These are phyloP conservation scores for Caenorhabditis auriculariae DNA, from an alignment of 2,888 invertebrate genomes.

Conservation along the genomic window DNA sequence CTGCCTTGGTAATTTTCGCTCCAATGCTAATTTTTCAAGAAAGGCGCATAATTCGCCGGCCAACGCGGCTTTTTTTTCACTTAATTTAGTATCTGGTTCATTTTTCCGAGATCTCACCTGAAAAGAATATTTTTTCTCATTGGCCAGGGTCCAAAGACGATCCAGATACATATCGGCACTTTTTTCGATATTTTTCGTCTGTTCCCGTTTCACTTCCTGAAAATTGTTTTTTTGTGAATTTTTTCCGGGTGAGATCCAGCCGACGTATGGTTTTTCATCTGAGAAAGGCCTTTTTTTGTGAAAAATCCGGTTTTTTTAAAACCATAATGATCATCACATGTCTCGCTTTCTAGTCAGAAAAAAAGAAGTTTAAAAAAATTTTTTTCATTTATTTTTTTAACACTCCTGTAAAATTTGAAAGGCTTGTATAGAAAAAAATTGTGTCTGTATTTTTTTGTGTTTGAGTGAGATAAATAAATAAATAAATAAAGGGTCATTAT, in stretches of 20 bases:
- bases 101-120: conserved; percentile 4
- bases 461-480: too few relatives aligned
- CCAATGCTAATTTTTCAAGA: too few relatives aligned
- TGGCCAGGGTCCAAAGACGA: conserved; percentile 34
- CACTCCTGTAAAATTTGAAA: not conserved
- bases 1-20: too few relatives aligned
- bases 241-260: not conserved
- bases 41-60: too few relatives aligned
- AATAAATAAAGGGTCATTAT: not conserved
- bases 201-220: conserved; percentile 37
- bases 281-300: not conserved
- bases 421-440: not conserved
- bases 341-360: too few relatives aligned
- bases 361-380: too few relatives aligned
- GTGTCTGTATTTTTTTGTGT: not conserved
- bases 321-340: too few relatives aligned
- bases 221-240: conserved; percentile 2
- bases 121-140: conserved; percentile 16
- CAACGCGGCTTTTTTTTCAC: too few relatives aligned
- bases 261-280: not conserved
- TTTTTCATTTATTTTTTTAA: not conserved
- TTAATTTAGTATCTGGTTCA: too few relatives aligned
- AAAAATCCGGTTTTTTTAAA: not conserved
- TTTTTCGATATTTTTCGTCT: conserved; percentile 41
- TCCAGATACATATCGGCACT: conserved; percentile 44